Evolutionary conservation across 2,113 vertebrate species (phyloP), one percentile per base, ranked within the genome.

Genomic region (Atractosteus spatula): DNA sequence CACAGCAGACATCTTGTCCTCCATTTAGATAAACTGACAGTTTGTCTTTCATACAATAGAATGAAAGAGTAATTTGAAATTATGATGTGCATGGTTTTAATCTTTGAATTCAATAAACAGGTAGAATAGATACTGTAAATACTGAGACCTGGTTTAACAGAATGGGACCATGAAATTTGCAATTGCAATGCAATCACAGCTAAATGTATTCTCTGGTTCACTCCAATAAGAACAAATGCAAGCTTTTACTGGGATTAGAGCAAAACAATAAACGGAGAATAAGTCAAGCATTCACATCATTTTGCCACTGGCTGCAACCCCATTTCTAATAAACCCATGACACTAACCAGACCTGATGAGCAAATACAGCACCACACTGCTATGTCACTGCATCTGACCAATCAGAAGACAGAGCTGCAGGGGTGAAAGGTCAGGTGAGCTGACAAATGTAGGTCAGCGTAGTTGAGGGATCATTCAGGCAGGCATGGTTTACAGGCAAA

Each of bases 331-430:
- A 77, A 84, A 76, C 57, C 29, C 8, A 3, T 73, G 86, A 91
- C 72, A 44, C 74, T 88, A 84, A 91, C 66, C 61, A 65, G 82
- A 86, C 65, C 73, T 75, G 89, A 89, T 74, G 55, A 71, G 74
- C 74, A 71, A 65, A 75, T 82, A 61, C 68, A 78, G 71, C 79
- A 80, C 74, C 64, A 43, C 81, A 77, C 74, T 77, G 56, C 29
- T 29, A 47, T 76, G 80, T 79, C 78, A 59, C 77, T 69, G 73
- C 44, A 75, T 59, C 51, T 51, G 62, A 62, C 78, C 78, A 56
- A 62, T 61, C 74, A 76, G 54, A 67, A 69, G 47, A 74, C 66
- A 67, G 77, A 71, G 76, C 73, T 72, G 71, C 17, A 75, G 76
- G 77, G 76, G 66, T 79, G 45, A 70, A 72, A 68, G 73, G 77